These are phyloP conservation scores for Unio pictorum DNA, from an alignment of 2,888 invertebrate species.

Conservation along the genomic window DNA sequence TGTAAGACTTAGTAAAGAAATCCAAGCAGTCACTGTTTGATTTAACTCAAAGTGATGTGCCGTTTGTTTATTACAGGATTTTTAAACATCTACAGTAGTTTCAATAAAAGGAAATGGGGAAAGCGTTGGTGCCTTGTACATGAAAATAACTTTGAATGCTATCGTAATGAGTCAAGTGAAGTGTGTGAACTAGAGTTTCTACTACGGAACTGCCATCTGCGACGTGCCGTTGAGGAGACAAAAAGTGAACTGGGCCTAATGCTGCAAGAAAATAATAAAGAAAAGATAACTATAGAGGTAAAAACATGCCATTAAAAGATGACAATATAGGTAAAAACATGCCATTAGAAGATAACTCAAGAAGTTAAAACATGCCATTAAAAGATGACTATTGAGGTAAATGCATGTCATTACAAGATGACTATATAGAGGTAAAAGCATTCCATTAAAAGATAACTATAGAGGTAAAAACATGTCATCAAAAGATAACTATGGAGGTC, in stretches of 20 bases:
- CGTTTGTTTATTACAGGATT: conserved; percentile 40
- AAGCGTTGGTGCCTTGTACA: conserved; percentile 58
- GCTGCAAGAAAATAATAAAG: conserved; percentile 48
- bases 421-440: too few species aligned
- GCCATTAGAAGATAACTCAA: conserved; percentile 44
- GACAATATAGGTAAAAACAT: too few species aligned
- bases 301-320: background rate
- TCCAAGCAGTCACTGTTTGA: background rate
- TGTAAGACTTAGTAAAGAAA: conserved; percentile 2
- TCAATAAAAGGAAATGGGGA: conserved; percentile 60
- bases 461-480: too few species aligned
- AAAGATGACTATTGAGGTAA: too few species aligned
- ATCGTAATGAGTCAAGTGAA: conserved; percentile 40
- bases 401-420: too few species aligned
- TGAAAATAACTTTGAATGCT: conserved; percentile 60
- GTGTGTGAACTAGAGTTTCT: conserved; percentile 57
- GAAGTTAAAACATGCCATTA: too few species aligned
- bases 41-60: background rate
- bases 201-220: conserved; percentile 48
- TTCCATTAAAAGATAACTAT: too few species aligned
- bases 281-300: conserved; percentile 64
- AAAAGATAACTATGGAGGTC: too few species aligned
- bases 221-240: conserved; percentile 54
- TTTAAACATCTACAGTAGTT: conserved; percentile 59
- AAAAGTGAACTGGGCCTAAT: conserved; percentile 59